Evolutionary conservation across 2,888 invertebrate genomes (phyloP).

Genomic region (Cephus pygmeus): DNA sequence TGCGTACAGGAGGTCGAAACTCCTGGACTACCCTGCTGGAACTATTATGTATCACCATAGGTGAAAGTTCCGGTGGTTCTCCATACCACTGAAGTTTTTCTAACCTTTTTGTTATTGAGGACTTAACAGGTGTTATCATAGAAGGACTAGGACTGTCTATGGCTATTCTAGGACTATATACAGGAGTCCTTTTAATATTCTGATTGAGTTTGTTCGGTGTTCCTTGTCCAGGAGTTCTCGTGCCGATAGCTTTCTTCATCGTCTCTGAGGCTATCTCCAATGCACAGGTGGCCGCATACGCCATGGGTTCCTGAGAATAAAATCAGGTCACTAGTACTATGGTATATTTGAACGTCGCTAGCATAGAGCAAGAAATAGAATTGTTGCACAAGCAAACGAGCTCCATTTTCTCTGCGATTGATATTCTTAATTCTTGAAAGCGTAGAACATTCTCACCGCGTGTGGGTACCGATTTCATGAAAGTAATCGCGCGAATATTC

Average conservation of each 20-base stretch:
- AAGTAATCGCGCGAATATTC: conserved; percentile 4
- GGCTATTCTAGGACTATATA: conserved; percentile 9
- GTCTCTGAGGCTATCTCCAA: conserved; percentile 45
- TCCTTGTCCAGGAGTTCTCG: conserved; percentile 21
- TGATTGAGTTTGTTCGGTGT: conserved; percentile 15
- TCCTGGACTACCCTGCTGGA: conserved; percentile 63
- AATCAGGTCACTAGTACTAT: neutral
- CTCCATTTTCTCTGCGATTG: neutral
- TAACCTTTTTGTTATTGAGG: conserved; percentile 60
- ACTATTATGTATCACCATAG: conserved; percentile 65
- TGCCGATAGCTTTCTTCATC: conserved; percentile 41
- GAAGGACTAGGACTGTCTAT: neutral
- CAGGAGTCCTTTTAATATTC: neutral
- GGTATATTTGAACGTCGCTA: neutral
- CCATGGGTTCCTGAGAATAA: conserved; percentile 38
- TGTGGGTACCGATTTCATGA: neutral
- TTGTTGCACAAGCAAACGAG: neutral
- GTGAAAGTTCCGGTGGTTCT: conserved; percentile 70
- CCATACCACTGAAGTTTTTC: conserved; percentile 69
- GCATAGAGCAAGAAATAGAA: neutral
- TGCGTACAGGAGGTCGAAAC: conserved; percentile 35
- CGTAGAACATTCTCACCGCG: neutral
- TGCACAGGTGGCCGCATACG: conserved; percentile 44
- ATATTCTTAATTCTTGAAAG: neutral
- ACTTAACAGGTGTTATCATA: conserved; percentile 15